Percentiles rank a stretch among this genome's conserved stretches.
These are phyloP conservation scores for Scartelaos histophorus DNA, from an alignment of 2,113 vertebrate species.

Conservation along the genomic window DNA sequence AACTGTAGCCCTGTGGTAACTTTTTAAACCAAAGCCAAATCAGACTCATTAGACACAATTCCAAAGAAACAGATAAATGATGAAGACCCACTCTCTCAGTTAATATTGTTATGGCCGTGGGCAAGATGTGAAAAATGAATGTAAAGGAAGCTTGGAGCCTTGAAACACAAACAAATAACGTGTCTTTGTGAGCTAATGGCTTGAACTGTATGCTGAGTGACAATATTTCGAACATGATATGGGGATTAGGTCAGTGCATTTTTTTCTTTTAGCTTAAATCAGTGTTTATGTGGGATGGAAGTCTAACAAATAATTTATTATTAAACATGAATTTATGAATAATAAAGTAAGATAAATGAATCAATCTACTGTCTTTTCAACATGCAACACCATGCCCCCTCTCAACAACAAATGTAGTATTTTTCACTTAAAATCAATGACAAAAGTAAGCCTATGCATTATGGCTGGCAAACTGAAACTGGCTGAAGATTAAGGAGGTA, in stretches of 20 bases:
- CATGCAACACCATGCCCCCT: too few relatives aligned
- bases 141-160: background rate
- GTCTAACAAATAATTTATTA: background rate
- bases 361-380: background rate
- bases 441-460: background rate
- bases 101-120: conserved; percentile 11
- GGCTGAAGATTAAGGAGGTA: conserved; percentile 53
- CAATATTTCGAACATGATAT: background rate
- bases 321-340: background rate
- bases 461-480: conserved; percentile 38
- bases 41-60: conserved; percentile 18
- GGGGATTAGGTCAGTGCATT: background rate
- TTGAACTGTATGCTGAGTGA: background rate
- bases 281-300: background rate
- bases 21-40: background rate
- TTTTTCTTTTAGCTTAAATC: background rate
- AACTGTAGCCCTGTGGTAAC: background rate
- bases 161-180: conserved; percentile 13
- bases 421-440: background rate
- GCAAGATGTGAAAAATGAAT: conserved; percentile 11
- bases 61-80: conserved; percentile 5
- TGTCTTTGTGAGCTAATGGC: conserved; percentile 17
- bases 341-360: background rate
- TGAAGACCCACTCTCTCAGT: background rate
- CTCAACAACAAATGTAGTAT: background rate